Evolutionary conservation across 2,888 invertebrate species (phyloP), one percentile per base, ranked within the genome.

Genomic region (Synergus gifuensis): DNA sequence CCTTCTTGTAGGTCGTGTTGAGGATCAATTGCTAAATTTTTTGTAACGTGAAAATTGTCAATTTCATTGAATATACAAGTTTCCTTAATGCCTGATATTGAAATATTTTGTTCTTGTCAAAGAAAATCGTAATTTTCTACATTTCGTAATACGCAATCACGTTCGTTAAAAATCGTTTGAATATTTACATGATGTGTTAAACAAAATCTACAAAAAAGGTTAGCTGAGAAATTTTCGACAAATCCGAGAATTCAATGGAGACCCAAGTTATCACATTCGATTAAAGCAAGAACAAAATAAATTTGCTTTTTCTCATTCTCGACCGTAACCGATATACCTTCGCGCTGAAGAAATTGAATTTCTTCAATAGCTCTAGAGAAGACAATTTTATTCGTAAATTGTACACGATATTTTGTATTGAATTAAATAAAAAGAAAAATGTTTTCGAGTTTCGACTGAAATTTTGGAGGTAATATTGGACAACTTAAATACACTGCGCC

Each of bases 201-300:
- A 66, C 85, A 87, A 79, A 84, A 84, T 5, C 86, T 60, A 78
- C 86, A 86, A 66, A 84, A 84, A 77, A 76, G 67, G 12, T 54
- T 84, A 4, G 82, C 28, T 44, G 14, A 78, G 16, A 86, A 85
- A 58, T 79, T 78, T 69, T 84, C 83, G 3, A 54, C 42, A 22
- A 85, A 85, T 11, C 85, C 85, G 5, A 83, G 66, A 36, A 85
- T 77, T 14, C 73, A 76, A 60, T 85, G 80, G 8, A 86, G n/a
- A 9, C 84, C 87, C 1, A 85, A 58, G 80, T 86, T 87, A 73
- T 86, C 86, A 4, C 83, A 85, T 18, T 82, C 18, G 8, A 86
- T 77, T 44, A 81, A 77, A 14, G 62, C 64, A n/a, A 85, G 77
- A 18, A 76, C 36, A 79, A 84, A 86, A 76, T 78, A 80, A 28